Percentiles rank a stretch among this genome's conserved stretches.
Evolutionary conservation across 2,113 vertebrate species (phyloP).

Genomic region (Todiramphus saurophagus): DNA sequence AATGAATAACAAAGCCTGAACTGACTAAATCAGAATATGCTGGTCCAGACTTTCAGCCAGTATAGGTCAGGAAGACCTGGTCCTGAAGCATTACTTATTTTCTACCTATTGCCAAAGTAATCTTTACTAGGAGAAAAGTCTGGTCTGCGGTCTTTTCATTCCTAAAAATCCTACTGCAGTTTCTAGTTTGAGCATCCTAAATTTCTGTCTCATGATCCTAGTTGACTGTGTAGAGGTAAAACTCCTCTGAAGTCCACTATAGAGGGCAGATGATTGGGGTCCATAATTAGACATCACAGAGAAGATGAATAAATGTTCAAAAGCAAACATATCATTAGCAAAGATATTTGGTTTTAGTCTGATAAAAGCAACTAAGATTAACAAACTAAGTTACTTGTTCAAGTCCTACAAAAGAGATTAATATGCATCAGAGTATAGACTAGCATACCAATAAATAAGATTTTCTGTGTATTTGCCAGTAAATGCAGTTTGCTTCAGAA

Average conservation of each 20-base stretch:
- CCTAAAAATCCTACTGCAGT: neutral
- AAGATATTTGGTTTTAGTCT: neutral
- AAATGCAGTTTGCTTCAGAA: neutral
- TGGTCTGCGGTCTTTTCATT: neutral
- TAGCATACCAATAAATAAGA: neutral
- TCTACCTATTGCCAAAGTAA: neutral
- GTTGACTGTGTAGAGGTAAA: neutral
- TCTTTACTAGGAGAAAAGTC: neutral
- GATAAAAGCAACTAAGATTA: conserved; percentile 4
- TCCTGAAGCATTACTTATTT: neutral
- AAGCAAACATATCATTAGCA: neutral
- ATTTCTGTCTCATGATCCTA: neutral
- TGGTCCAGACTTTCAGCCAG: neutral
- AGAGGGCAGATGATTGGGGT: neutral
- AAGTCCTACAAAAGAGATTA: neutral
- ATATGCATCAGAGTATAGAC: neutral
- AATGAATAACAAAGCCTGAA: neutral
- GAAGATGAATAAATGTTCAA: neutral
- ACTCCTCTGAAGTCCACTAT: neutral
- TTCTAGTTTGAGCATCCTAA: neutral
- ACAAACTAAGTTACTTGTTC: neutral
- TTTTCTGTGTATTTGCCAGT: neutral
- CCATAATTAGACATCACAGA: neutral
- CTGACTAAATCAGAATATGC: neutral
- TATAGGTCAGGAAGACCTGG: neutral